phyloP scores from a whole-genome alignment of 1,140 invertebrate genomes.

The Oncopodura yosiiana region DNA sequence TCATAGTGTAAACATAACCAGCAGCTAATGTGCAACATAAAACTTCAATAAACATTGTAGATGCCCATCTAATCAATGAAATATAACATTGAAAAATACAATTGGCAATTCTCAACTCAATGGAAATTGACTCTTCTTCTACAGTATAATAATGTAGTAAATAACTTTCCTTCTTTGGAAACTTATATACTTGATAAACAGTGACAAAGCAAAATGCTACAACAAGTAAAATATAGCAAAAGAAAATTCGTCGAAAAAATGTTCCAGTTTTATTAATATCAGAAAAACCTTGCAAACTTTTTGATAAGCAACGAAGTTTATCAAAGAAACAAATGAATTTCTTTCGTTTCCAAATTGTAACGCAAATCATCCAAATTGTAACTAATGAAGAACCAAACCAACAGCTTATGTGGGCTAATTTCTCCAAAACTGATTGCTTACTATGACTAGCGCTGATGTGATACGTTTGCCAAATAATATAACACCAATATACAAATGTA shows the following conservation, averaged over 20 bases:
- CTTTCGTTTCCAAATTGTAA: constrained; percentile 10
- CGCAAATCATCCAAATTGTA: constrained; percentile 2
- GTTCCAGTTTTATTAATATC: neutral
- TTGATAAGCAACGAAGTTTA: neutral
- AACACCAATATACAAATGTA: constrained; percentile 8
- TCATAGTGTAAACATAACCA: constrained; percentile 13
- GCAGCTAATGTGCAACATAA: constrained; percentile 24
- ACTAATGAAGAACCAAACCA: constrained; percentile 8
- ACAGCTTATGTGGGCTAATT: constrained; percentile 5
- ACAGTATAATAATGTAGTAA: constrained; percentile 4
- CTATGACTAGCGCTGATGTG: neutral
- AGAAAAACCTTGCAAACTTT: neutral
- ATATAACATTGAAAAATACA: constrained; percentile 27
- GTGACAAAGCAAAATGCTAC: neutral
- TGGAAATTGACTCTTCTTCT: constrained; percentile 3
- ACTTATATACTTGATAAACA: neutral
- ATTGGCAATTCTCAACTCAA: neutral
- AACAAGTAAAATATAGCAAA: constrained; percentile 9
- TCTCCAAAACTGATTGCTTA: neutral
- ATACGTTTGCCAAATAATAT: constrained; percentile 7
- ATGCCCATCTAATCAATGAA: constrained; percentile 6
- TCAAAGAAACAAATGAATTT: constrained; percentile 14
- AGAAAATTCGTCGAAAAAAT: neutral
- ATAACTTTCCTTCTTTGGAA: constrained; percentile 4
- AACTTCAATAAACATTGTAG: constrained; percentile 26